Percentiles rank a stretch among this genome's conserved stretches.
Conservation (phyloP, 1,140 invertebrate species). For the Hylyphantes graminicola region DNA sequence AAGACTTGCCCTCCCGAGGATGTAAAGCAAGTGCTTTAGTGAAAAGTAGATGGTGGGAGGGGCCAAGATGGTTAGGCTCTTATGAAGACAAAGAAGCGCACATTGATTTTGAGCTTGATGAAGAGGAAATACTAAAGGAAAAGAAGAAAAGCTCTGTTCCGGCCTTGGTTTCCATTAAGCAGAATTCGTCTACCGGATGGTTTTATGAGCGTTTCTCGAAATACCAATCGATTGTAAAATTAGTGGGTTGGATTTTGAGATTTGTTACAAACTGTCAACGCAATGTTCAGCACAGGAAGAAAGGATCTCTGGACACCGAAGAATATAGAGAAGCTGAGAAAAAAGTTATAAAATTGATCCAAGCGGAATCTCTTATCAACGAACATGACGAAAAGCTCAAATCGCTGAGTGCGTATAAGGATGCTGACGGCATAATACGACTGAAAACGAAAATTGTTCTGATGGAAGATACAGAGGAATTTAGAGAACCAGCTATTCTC, state of each 20-base stretch:
- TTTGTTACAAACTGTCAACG: background rate
- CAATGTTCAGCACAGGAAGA: background rate
- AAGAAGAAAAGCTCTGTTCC: background rate
- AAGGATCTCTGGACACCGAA: too few relatives aligned
- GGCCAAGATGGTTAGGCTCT: background rate
- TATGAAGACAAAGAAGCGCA: background rate
- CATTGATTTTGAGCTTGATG: background rate
- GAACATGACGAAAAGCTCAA: background rate
- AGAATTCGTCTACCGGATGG: background rate
- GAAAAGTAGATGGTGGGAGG: constrained; percentile 3
- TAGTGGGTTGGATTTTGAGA: background rate
- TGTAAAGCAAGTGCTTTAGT: background rate
- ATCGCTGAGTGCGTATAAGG: background rate
- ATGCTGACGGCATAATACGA: too few relatives aligned
- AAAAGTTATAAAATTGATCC: background rate
- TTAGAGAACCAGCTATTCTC: background rate
- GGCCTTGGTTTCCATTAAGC: background rate
- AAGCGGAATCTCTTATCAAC: background rate
- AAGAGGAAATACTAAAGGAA: background rate
- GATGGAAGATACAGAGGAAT: too few relatives aligned
- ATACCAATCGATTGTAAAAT: background rate
- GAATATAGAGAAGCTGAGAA: background rate
- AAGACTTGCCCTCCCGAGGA: background rate
- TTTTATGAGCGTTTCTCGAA: background rate
- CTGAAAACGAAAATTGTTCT: background rate